Percentiles rank a stretch among this genome's conserved stretches.
Evolutionary conservation across 2,113 vertebrate species (phyloP).

Genomic region (Aviceda subcristata): DNA sequence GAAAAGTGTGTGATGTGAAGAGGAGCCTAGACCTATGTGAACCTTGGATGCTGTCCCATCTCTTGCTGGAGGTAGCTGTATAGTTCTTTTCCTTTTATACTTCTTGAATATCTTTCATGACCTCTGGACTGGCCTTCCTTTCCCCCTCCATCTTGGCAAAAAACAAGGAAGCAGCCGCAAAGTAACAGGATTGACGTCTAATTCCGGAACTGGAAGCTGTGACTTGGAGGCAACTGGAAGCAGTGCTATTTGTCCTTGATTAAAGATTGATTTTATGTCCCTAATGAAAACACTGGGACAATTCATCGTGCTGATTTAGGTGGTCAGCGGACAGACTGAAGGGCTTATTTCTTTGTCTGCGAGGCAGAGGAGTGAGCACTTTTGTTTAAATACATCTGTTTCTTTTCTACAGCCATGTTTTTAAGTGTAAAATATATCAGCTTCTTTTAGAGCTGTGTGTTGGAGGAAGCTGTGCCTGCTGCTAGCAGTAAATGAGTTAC

Average conservation of each 20-base stretch:
- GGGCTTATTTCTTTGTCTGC: neutral
- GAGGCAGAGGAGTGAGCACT: neutral
- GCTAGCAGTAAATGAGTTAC: conserved; percentile 50
- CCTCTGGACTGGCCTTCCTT: neutral
- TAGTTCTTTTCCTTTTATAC: neutral
- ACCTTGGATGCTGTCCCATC: neutral
- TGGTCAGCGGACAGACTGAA: neutral
- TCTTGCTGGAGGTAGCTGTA: neutral
- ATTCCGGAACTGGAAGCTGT: neutral
- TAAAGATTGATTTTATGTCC: conserved; percentile 24
- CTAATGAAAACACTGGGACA: neutral
- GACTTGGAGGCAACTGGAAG: neutral
- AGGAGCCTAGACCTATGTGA: neutral
- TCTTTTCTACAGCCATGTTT: neutral
- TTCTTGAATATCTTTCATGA: neutral
- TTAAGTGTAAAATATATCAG: neutral
- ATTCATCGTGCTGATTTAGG: neutral
- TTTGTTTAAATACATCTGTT: conserved; percentile 11
- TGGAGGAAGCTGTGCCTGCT: conserved; percentile 22
- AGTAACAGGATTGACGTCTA: neutral
- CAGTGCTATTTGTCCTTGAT: neutral
- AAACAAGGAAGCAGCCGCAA: neutral
- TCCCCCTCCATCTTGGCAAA: neutral
- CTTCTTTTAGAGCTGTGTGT: neutral
- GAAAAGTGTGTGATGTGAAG: neutral